Percentiles rank a stretch among this genome's conserved stretches.
phyloP scores from a whole-genome alignment of 64 coral and sea anemone species.

The Montipora sp. region DNA sequence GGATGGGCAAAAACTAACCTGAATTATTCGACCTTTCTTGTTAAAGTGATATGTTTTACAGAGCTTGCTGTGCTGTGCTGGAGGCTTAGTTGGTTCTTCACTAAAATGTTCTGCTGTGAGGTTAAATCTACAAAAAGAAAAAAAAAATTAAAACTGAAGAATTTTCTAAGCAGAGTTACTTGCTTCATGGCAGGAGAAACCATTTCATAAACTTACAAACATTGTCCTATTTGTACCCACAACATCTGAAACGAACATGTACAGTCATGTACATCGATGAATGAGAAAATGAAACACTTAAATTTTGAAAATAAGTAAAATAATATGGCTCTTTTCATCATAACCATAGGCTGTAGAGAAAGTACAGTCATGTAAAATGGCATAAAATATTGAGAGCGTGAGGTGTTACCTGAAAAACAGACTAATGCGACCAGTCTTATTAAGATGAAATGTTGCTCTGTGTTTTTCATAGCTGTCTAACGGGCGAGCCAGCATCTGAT shows the following conservation, averaged over 20 bases:
- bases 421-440: neutral
- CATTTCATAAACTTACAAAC: too few relatives aligned
- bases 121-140: neutral
- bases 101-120: neutral
- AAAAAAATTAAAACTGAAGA: neutral
- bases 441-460: slow-evolving; percentile 52
- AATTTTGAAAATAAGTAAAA: neutral
- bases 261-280: too few relatives aligned
- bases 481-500: slow-evolving; percentile 66
- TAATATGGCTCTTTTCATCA: too few relatives aligned
- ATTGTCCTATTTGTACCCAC: too few relatives aligned
- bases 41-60: slow-evolving; percentile 67
- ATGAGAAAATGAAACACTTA: too few relatives aligned
- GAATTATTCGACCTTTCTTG: slow-evolving; percentile 89
- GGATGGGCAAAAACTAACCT: slow-evolving; percentile 41
- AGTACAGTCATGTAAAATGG: neutral
- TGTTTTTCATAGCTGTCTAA: slow-evolving; percentile 83
- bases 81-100: neutral
- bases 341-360: too few relatives aligned
- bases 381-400: neutral
- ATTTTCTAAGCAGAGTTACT: too few relatives aligned
- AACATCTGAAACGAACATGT: too few relatives aligned
- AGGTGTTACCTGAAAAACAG: neutral
- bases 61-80: neutral
- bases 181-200: too few relatives aligned